phyloP scores from a whole-genome alignment of 2,888 invertebrate genomes.

The Arge pagana region DNA sequence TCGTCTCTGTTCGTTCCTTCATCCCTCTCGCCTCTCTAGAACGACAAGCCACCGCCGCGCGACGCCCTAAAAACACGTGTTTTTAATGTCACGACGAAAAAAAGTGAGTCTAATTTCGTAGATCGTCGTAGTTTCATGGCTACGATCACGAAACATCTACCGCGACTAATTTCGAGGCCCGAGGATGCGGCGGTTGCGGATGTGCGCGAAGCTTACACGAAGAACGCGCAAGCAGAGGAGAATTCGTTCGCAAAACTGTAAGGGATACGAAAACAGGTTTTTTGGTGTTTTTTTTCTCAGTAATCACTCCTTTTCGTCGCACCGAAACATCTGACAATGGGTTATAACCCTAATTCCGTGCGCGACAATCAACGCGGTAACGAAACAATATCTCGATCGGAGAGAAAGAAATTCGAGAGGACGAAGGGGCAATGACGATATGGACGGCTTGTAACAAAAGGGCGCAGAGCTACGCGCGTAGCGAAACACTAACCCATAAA shows the following conservation, averaged over 20 bases:
- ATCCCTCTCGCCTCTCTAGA: too few relatives aligned
- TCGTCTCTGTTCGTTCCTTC: too few relatives aligned
- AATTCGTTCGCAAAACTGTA: too few relatives aligned
- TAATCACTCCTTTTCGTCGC: too few relatives aligned
- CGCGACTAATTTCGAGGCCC: constrained; percentile 18
- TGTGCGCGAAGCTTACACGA: too few relatives aligned
- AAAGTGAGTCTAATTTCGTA: constrained; percentile 17
- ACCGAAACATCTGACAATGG: constrained; percentile 3
- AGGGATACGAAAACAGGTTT: too few relatives aligned
- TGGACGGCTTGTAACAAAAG: constrained; percentile 9
- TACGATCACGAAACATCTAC: constrained; percentile 19
- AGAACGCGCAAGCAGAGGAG: too few relatives aligned
- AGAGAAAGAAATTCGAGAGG: not conserved
- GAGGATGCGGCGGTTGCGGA: too few relatives aligned
- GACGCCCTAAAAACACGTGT: constrained; percentile 19
- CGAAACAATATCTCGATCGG: constrained; percentile 1
- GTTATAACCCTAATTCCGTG: constrained; percentile 1
- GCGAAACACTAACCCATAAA: constrained; percentile 16
- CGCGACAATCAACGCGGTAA: not conserved
- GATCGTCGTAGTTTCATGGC: constrained; percentile 20
- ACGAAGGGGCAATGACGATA: not conserved
- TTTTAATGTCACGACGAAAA: constrained; percentile 15
- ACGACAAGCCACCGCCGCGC: too few relatives aligned
- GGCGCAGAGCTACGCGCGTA: not conserved
- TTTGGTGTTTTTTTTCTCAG: too few relatives aligned